Base-by-base conservation (phyloP, 1,140 invertebrate species). In the Glossosoma conforme region DNA sequence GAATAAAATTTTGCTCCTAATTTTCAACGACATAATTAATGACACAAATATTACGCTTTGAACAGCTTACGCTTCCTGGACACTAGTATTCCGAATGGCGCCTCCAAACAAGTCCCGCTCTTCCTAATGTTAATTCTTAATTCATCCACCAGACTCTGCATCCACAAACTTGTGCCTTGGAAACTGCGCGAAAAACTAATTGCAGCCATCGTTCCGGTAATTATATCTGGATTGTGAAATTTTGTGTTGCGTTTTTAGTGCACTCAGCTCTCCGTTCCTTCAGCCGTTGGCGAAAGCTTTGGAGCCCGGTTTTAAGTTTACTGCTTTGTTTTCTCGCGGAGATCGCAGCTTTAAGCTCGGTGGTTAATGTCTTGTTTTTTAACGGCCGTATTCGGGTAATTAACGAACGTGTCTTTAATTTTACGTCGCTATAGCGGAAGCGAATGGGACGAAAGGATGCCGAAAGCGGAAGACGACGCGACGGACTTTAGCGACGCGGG, bases 351-450 rank as follows among this genome's bases (percentile, higher is more conserved):
- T 28, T 47, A 47, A 37, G 44, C 33, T n/a, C n/a, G n/a, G 35
- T 20, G 19, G 35, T 22, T 47, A 47, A 47, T 47, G 44, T 36
- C 44, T 47, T 47, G 44, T 47, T 47, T 47, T 37, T 38, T 47
- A 47, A 47, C 33, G 35, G 15, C 44, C 32, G 24, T 25, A 3
- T 20, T 45, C 25, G 44, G 44, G 44, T 45, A 45, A 45, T 45
- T 45, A 45, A 45, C 44, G 44, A 45, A 45, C 18, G 20, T 25
- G 41, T 43, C 41, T 43, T 44, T 36, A 45, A 45, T 32, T 18
- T 45, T 33, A 21, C 18, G 32, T 18, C 19, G 36, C 21, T 35
- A 35, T 30, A 44, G 35, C 30, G n/a, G n/a, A n/a, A n/a, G n/a
- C n/a, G n/a, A n/a, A n/a, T n/a, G n/a, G n/a, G n/a, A n/a, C n/a